A percentile compares a stretch with the other conserved stretches of the same genome.
Conservation (phyloP, 2,888 invertebrate genomes). For the Caradrina clavipalpis region DNA sequence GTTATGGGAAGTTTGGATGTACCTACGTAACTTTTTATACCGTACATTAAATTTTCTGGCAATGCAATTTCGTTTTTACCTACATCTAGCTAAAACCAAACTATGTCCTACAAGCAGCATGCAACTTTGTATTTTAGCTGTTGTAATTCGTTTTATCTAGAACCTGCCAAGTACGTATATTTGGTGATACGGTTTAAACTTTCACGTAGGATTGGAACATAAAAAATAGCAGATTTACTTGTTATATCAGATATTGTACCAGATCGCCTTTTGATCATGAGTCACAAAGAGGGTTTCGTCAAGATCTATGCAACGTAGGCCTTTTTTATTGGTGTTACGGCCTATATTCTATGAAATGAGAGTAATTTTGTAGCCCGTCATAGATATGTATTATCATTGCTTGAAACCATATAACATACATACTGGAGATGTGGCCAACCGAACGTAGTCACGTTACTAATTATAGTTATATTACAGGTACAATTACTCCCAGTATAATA, state of each 20-base stretch:
- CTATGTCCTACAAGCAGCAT: not conserved
- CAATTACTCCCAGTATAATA: not conserved
- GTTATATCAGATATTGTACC: too few species aligned
- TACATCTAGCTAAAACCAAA: conserved; percentile 16
- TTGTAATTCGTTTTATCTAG: conserved; percentile 5
- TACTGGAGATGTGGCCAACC: not conserved
- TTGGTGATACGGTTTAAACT: conserved; percentile 11
- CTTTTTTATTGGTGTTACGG: too few species aligned
- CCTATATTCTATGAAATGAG: too few species aligned
- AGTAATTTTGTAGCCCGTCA: not conserved
- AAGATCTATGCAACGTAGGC: too few species aligned
- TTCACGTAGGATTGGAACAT: not conserved
- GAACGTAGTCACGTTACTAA: not conserved
- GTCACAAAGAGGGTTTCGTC: too few species aligned
- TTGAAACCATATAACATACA: not conserved
- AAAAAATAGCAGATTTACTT: not conserved
- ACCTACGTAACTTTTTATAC: conserved; percentile 16
- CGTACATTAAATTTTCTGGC: conserved; percentile 21
- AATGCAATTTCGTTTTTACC: conserved; percentile 15
- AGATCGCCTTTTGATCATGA: too few species aligned
- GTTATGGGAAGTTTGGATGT: conserved; percentile 16
- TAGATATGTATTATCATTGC: not conserved
- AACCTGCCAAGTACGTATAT: not conserved
- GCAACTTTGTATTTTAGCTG: conserved; percentile 17
- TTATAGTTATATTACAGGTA: not conserved